These are phyloP conservation scores for Verasper variegatus DNA, from an alignment of 2,113 vertebrate genomes.

Conservation along the genomic window DNA sequence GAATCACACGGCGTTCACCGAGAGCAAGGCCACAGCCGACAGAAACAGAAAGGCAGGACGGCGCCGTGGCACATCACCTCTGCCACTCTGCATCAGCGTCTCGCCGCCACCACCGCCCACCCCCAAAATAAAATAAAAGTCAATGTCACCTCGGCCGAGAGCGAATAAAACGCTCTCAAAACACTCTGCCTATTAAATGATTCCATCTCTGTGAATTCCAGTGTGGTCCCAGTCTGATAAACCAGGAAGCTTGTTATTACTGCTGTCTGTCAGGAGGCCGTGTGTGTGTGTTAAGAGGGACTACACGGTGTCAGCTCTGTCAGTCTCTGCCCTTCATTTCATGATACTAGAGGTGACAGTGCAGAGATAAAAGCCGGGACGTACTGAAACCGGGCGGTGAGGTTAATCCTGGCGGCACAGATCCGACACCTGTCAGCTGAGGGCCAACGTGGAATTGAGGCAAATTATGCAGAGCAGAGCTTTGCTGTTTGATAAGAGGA, in stretches of 20 bases:
- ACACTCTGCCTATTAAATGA: slow-evolving; percentile 68
- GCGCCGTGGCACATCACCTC: slow-evolving; percentile 55
- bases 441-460: slow-evolving; percentile 42
- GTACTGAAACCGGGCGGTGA: slow-evolving; percentile 4
- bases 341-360: slow-evolving; percentile 30
- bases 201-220: slow-evolving; percentile 64
- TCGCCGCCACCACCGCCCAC: slow-evolving; percentile 8
- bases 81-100: slow-evolving; percentile 53
- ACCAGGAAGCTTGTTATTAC: slow-evolving; percentile 59
- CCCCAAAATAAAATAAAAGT: slow-evolving; percentile 12
- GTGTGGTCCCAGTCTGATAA: slow-evolving; percentile 56
- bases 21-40: slow-evolving; percentile 41
- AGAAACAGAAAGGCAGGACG: slow-evolving; percentile 57
- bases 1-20: slow-evolving; percentile 46
- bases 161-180: slow-evolving; percentile 10
- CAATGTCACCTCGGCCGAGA: slow-evolving; percentile 63
- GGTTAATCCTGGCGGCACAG: not conserved
- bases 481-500: slow-evolving; percentile 39
- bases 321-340: slow-evolving; percentile 23
- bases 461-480: slow-evolving; percentile 26
- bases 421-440: not conserved
- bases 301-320: slow-evolving; percentile 18
- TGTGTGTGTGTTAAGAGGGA: not conserved
- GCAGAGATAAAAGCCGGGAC: slow-evolving; percentile 41
- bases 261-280: slow-evolving; percentile 41